These are phyloP conservation scores for Tenthredo scrophulariae DNA, from an alignment of 2,888 invertebrate genomes.

Conservation along the genomic window DNA sequence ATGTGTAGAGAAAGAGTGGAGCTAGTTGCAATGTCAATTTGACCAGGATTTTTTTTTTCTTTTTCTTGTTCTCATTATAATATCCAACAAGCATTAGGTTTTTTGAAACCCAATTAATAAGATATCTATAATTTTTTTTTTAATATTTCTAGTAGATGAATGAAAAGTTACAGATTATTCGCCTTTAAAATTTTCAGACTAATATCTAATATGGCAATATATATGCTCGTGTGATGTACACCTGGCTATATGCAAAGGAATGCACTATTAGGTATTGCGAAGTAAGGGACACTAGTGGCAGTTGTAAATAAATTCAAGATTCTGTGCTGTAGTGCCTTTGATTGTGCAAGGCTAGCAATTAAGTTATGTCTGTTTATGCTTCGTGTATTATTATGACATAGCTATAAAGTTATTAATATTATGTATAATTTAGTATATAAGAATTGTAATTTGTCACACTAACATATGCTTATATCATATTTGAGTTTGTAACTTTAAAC, in stretches of 20 bases:
- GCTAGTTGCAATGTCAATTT: constrained; percentile 17
- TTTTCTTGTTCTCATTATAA: neutral
- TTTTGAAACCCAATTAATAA: neutral
- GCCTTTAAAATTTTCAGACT: constrained; percentile 23
- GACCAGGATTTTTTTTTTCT: neutral
- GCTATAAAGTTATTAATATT: constrained; percentile 36
- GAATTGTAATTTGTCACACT: constrained; percentile 40
- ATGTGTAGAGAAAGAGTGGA: constrained; percentile 34
- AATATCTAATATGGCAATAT: constrained; percentile 14
- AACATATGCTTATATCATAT: constrained; percentile 36
- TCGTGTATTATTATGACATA: constrained; percentile 40
- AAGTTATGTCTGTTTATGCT: constrained; percentile 44
- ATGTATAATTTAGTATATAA: constrained; percentile 23
- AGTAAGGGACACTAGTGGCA: constrained; percentile 44
- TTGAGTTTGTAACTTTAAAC: constrained; percentile 31
- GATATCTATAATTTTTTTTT: constrained; percentile 32
- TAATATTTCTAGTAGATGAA: constrained; percentile 15
- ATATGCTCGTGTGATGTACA: constrained; percentile 30
- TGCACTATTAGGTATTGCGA: constrained; percentile 37
- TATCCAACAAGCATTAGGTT: constrained; percentile 1
- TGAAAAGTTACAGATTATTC: constrained; percentile 16
- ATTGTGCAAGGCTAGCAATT: constrained; percentile 48
- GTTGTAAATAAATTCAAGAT: constrained; percentile 45
- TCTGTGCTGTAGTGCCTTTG: constrained; percentile 53
- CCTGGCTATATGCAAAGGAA: constrained; percentile 32